Conservation (phyloP, 1,140 invertebrate species). For the Meteorus sp. region DNA sequence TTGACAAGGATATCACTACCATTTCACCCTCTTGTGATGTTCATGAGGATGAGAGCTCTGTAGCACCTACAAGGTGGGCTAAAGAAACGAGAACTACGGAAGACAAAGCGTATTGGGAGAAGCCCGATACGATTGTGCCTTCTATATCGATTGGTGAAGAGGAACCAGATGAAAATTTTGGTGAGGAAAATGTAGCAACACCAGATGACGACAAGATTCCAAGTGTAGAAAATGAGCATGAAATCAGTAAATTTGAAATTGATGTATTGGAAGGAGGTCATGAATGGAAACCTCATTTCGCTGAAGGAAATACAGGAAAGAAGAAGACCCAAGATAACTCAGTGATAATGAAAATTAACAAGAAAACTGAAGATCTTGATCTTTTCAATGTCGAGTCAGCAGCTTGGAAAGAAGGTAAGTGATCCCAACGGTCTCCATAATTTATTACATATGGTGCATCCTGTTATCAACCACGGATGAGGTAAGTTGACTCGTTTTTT, state of each 20-base stretch:
- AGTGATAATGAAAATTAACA: constrained; percentile 47
- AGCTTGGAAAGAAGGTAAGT: constrained; percentile 40
- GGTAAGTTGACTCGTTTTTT: background rate
- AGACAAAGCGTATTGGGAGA: background rate
- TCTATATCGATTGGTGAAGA: constrained; percentile 36
- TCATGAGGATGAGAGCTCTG: background rate
- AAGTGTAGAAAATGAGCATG: constrained; percentile 17
- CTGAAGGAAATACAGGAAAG: constrained; percentile 44
- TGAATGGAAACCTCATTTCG: constrained; percentile 43
- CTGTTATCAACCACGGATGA: background rate
- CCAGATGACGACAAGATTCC: constrained; percentile 13
- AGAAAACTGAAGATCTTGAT: constrained; percentile 33
- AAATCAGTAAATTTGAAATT: constrained; percentile 32
- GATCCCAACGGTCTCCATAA: background rate
- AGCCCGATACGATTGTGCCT: constrained; percentile 28
- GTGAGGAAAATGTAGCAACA: background rate
- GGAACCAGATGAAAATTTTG: constrained; percentile 6
- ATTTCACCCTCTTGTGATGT: background rate
- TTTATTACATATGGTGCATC: background rate
- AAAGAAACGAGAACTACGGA: background rate
- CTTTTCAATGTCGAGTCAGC: constrained; percentile 37
- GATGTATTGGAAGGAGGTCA: constrained; percentile 39
- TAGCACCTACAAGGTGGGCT: background rate
- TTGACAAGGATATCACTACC: background rate
- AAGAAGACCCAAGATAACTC: constrained; percentile 38